phyloP scores from a whole-genome alignment of 2,888 invertebrate genomes.

The Drosophila neonasuta region DNA sequence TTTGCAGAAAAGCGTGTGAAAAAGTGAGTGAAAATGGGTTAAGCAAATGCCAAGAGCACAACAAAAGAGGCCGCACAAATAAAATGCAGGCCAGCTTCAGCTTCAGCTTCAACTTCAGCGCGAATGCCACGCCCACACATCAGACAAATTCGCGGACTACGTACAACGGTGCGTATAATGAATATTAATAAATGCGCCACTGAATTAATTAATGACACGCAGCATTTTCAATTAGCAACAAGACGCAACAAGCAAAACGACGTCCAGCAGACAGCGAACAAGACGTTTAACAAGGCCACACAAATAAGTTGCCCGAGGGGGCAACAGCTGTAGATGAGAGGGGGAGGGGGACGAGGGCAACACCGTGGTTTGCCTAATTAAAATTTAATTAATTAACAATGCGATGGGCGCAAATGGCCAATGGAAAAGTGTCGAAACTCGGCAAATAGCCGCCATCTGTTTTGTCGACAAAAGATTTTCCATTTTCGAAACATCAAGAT shows the following conservation, averaged over 20 bases:
- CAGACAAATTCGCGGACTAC: slow-evolving; percentile 7
- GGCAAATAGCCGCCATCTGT: slow-evolving; percentile 54
- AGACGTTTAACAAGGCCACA: slow-evolving; percentile 56
- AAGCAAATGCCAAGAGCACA: slow-evolving; percentile 61
- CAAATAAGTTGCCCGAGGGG: slow-evolving; percentile 10
- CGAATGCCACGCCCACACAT: slow-evolving; percentile 30
- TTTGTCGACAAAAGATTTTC: slow-evolving; percentile 18
- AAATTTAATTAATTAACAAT: slow-evolving; percentile 75
- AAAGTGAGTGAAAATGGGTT: slow-evolving; percentile 57
- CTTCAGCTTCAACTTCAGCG: neutral
- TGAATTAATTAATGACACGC: slow-evolving; percentile 64
- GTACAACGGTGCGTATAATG: slow-evolving; percentile 66
- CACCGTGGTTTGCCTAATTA: slow-evolving; percentile 55
- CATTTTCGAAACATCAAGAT: slow-evolving; percentile 28
- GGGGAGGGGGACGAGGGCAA: neutral
- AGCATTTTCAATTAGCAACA: slow-evolving; percentile 63
- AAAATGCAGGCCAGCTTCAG: slow-evolving; percentile 50
- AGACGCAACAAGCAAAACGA: slow-evolving; percentile 32
- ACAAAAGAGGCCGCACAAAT: slow-evolving; percentile 49
- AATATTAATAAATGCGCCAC: slow-evolving; percentile 71
- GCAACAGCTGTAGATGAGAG: neutral
- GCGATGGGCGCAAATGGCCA: slow-evolving; percentile 37
- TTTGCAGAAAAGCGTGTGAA: slow-evolving; percentile 32
- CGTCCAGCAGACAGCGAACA: slow-evolving; percentile 38
- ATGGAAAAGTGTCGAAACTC: slow-evolving; percentile 37